phyloP scores from a whole-genome alignment of 2,113 vertebrate genomes.

The Bubo scandiacus region DNA sequence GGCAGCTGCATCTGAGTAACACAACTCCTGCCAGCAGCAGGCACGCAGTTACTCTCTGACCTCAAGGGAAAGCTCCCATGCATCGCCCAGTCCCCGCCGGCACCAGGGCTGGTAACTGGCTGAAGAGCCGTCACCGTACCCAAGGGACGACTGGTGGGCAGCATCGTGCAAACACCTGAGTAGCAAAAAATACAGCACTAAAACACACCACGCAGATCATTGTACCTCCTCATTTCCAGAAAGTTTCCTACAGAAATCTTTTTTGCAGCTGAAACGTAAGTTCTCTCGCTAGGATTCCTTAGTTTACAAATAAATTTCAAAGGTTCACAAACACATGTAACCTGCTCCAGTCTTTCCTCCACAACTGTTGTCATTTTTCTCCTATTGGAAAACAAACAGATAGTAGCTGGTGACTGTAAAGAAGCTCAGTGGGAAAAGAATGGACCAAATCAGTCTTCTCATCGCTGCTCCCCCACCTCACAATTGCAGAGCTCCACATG shows the following conservation, averaged over 20 bases:
- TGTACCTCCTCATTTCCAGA: neutral
- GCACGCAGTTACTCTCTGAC: neutral
- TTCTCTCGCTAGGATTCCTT: neutral
- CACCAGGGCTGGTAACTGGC: neutral
- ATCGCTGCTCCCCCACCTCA: neutral
- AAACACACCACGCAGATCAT: neutral
- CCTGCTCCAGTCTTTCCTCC: neutral
- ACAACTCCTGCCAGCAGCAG: neutral
- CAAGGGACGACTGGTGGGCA: neutral
- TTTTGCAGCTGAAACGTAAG: neutral
- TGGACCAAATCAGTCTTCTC: neutral
- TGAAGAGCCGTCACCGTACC: neutral
- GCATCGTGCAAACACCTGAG: neutral
- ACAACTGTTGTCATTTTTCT: neutral
- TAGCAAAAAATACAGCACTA: neutral
- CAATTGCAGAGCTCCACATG: neutral
- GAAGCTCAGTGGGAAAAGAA: neutral
- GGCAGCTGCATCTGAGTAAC: neutral
- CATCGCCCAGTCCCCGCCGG: fast-evolving
- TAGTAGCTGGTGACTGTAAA: neutral
- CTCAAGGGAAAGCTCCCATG: neutral
- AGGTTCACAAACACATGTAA: neutral
- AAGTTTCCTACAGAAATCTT: neutral
- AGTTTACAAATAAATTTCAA: neutral
- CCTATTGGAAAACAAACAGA: neutral